Conservation (phyloP, 1,140 invertebrate species). For the Pseudomyrmex pallidus region DNA sequence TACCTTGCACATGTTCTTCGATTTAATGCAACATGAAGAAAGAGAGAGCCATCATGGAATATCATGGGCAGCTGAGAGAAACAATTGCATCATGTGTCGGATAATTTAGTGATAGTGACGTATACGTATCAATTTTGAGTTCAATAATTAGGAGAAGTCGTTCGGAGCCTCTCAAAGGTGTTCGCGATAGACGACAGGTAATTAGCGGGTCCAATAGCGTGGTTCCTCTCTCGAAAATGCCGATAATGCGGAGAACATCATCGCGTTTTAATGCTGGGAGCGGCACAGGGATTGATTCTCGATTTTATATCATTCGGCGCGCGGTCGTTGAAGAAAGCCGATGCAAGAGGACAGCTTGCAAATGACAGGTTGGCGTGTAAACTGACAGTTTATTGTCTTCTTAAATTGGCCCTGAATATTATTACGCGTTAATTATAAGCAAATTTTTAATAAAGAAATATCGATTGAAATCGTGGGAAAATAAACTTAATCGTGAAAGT, state of each 20-base stretch:
- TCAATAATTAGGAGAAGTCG: conserved; percentile 18
- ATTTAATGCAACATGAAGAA: neutral
- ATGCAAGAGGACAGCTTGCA: conserved; percentile 34
- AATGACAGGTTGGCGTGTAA: conserved; percentile 38
- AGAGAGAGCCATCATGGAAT: neutral
- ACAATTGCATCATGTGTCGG: neutral
- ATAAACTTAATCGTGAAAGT: too few species aligned
- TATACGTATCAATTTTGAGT: conserved; percentile 26
- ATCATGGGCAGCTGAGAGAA: neutral
- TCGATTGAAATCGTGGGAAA: neutral
- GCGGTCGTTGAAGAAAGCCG: conserved; percentile 17
- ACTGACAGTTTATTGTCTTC: conserved; percentile 35
- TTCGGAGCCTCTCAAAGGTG: conserved; percentile 14
- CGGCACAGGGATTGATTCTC: conserved; percentile 11
- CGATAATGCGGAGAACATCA: conserved; percentile 45
- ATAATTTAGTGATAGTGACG: conserved; percentile 2
- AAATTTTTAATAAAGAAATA: neutral
- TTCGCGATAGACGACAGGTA: conserved; percentile 36
- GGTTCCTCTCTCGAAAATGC: conserved; percentile 55
- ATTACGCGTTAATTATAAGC: conserved; percentile 36
- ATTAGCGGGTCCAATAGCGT: conserved; percentile 39
- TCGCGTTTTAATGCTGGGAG: conserved; percentile 1
- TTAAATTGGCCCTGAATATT: conserved; percentile 35
- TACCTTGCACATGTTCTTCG: neutral
- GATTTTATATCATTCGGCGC: conserved; percentile 52